Evolutionary conservation across 2,113 vertebrate genomes (phyloP).

Genomic region (Hemibagrus wyckioides): DNA sequence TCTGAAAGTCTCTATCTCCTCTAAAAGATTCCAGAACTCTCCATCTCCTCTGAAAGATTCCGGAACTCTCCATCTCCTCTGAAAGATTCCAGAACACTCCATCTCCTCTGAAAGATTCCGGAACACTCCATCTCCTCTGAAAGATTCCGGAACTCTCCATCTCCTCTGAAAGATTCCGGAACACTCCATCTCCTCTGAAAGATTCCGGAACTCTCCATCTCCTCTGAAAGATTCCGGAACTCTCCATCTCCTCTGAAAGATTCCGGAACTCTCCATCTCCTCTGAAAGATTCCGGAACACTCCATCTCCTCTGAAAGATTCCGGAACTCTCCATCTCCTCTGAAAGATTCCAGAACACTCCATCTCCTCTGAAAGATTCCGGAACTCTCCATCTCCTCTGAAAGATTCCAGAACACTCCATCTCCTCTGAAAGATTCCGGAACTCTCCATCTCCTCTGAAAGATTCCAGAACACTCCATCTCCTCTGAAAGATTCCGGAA

Average conservation of each 20-base stretch:
- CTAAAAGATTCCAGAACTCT: not conserved
- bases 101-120: not conserved
- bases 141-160: not conserved
- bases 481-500: not conserved
- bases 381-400: not conserved
- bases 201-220: not conserved
- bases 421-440: not conserved
- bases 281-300: not conserved
- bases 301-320: no score
- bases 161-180: not conserved
- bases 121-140: not conserved
- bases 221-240: not conserved
- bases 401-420: not conserved
- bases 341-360: no score
- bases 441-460: not conserved
- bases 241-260: not conserved
- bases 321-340: not conserved
- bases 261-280: not conserved
- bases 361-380: no score
- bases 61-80: not conserved
- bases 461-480: not conserved
- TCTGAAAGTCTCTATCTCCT: no score
- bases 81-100: not conserved
- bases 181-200: not conserved
- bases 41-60: no score